Evolutionary conservation across 2,888 invertebrate species (phyloP).

Genomic region (Protodeltote pygarga): DNA sequence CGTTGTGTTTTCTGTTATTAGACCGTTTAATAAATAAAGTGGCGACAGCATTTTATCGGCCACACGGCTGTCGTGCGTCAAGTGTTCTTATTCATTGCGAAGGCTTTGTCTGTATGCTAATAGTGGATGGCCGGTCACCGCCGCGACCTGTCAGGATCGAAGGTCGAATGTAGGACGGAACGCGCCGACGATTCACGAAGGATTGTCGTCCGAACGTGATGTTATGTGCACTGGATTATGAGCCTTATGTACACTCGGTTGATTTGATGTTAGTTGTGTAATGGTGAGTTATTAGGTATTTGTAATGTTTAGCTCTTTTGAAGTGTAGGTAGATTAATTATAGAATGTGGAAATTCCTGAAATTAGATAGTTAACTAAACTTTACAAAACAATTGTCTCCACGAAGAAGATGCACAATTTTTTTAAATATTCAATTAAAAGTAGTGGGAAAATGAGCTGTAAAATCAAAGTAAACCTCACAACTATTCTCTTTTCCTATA

Average conservation of each 20-base stretch:
- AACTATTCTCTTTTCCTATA: slow-evolving; percentile 7
- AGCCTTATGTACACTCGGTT: slow-evolving; percentile 31
- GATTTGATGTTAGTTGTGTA: slow-evolving; percentile 6
- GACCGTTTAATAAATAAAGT: neutral
- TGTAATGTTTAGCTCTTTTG: neutral
- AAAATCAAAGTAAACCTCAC: no score
- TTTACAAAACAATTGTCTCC: no score
- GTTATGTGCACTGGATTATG: slow-evolving; percentile 52
- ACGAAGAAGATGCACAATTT: no score
- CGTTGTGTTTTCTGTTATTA: neutral
- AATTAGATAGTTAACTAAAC: neutral
- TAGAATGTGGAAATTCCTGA: neutral
- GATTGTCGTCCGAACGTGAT: slow-evolving; percentile 50
- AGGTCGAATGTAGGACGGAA: slow-evolving; percentile 81
- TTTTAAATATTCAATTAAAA: no score
- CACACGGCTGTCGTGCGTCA: slow-evolving; percentile 70
- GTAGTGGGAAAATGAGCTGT: no score
- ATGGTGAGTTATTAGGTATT: neutral
- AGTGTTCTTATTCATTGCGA: slow-evolving; percentile 75
- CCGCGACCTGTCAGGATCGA: slow-evolving; percentile 75
- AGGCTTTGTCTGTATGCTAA: slow-evolving; percentile 83
- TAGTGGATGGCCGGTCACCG: slow-evolving; percentile 77
- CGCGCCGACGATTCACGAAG: slow-evolving; percentile 50
- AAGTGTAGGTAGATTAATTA: no score
- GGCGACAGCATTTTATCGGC: slow-evolving; percentile 59